Base-by-base conservation (phyloP, 2,888 invertebrate genomes). In the Spisula subtruncata region DNA sequence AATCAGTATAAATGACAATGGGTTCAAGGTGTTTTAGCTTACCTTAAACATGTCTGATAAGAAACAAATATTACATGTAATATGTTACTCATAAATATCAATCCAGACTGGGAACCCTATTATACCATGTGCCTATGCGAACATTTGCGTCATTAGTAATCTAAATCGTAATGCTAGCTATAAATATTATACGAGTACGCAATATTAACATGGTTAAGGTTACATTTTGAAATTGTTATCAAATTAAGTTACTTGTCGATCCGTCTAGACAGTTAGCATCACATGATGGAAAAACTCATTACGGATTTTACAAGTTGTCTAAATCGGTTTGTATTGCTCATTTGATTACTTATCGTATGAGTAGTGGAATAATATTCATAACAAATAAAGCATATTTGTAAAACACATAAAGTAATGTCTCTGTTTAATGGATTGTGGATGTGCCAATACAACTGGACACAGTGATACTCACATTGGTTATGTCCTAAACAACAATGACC, bases 141-240 rank as follows among this genome's bases (percentile, higher is more conserved):
- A 25, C 10, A 66, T 25, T 25, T 66, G 25, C 60, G 60, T 66
- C 60, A 66, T 10, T n/a, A 5, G 60, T 66, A 25, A 25, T 25
- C 25, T 66, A 25, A 25, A 25, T 51, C n/a, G 60, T 25, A 66
- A 41, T 66, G 10, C 2, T 25, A 25, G 25, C n/a, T 8, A 25
- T 66, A 25, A 66, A 66, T 66, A 66, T 25, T 66, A 25, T 25
- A 66, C 25, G 60, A 66, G 25, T 6, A 25, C 10, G 25, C 25
- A 66, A 66, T 66, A 66, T 25, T 25, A 66, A 66, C 14, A 66
- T 25, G 60, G 20, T n/a, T 66, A 0, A 25, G 60, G n/a, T 66
- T 66, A 25, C 60, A 66, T 25, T 66, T 66, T n/a, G 60, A 60
- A 60, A 60, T n/a, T 60, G n/a, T 60, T 2, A 60, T 60, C n/a